These are phyloP conservation scores for Eueremaeus valkanovi DNA, from an alignment of 2,888 invertebrate genomes.

Conservation along the genomic window DNA sequence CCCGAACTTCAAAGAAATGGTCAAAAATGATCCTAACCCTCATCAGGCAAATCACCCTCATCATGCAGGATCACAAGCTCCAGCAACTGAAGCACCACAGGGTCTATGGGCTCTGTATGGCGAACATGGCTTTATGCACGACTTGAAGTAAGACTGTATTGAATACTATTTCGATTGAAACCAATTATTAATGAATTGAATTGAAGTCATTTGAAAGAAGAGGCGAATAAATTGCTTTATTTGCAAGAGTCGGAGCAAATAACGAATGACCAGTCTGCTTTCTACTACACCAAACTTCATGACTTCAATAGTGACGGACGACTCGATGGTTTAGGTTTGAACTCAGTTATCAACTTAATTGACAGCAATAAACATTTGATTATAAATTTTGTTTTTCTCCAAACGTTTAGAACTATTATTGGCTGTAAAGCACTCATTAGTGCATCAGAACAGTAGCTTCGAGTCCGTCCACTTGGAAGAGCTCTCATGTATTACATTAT, in stretches of 20 bases:
- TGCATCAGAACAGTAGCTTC: not conserved
- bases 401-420: not conserved
- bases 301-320: conserved; percentile 2
- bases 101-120: not conserved
- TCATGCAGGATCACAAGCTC: too few relatives aligned
- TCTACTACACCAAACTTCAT: conserved; percentile 4
- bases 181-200: not conserved
- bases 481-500: not conserved
- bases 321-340: not conserved
- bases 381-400: not conserved
- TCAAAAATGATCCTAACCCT: not conserved
- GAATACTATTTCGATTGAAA: not conserved
- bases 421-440: conserved; percentile 3
- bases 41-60: not conserved
- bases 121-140: not conserved
- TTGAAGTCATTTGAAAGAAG: conserved; percentile 12
- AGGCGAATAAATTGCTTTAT: not conserved
- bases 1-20: not conserved
- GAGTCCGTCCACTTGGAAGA: not conserved
- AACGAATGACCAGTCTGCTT: not conserved
- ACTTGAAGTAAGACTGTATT: not conserved
- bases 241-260: not conserved
- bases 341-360: too few relatives aligned
- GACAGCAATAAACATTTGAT: too few relatives aligned
- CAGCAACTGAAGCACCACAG: not conserved